Base-by-base conservation (phyloP, 2,888 invertebrate genomes). In the Hyalella azteca region DNA sequence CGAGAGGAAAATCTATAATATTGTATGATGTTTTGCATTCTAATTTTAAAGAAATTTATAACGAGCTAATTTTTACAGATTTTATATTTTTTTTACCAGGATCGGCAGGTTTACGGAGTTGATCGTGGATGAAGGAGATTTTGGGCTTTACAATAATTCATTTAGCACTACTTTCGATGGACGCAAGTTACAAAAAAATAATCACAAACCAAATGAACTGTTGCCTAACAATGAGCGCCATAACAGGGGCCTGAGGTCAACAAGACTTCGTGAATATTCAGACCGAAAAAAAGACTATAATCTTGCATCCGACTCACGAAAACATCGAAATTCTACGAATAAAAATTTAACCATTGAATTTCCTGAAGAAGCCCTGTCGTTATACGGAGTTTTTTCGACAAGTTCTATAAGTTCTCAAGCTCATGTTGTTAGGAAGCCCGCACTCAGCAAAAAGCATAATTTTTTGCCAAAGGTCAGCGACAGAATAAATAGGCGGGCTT, bases 91-190 rank as follows among this genome's bases (percentile, higher is more conserved):
- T n/a, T n/a, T n/a, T n/a, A n/a, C n/a, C 66, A 66, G 66, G 26
- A 39, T 66, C 19, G 66, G 66, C 36, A 22, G 66, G 22, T 81
- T 77, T 73, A 59, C 54, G 9, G 81, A 81, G 73, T n/a, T 81
- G 11, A 36, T 45, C 11, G 82, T 78, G 36, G 82, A 82, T 39
- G 82, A 82, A 22, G 82, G 80, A 11, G 82, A 82, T 36, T 78
- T 78, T 29, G 75, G 48, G 2, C 59, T 79, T 15, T 82, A 80
- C 82, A 82, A 82, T 54, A 54, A 77, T 36, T 66, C 66, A 15
- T 78, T 78, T 4, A 41, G 73, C 50, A 79, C 81, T 5, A 80
- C 80, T 11, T 78, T 78, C 3, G 36, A 36, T 29, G 66, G 66
- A n/a, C 36, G n/a, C 45, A 9, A 45, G 45, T 15, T 45, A 45